Base-by-base conservation (phyloP, 2,888 invertebrate genomes). In the Clivina fossor region DNA sequence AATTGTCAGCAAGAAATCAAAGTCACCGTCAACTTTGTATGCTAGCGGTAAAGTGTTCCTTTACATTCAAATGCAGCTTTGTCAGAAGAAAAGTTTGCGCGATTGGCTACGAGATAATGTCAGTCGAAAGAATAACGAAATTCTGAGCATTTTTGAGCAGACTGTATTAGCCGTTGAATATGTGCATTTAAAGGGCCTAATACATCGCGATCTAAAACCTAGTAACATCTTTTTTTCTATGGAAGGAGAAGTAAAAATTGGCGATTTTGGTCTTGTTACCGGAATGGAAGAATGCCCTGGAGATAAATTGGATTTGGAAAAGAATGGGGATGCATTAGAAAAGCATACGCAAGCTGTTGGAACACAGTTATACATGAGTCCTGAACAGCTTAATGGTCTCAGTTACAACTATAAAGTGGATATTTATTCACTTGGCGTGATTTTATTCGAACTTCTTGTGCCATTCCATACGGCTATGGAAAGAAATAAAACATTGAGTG, bases 41-140 rank as follows among this genome's bases (percentile, higher is more conserved):
- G 16, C 43, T 3, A 18, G 37, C 2, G 47, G 47, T 22, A 55
- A 46, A 47, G 83, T 88, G 69, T 93, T 88, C 72, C 80, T 98
- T 11, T 97, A 93, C 71, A 98, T 98, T 71, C 97, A 98, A 77
- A 98, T 98, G 97, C 95, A 98, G 74, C 76, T 98, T 59, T 98
- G 97, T 67, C 83, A 84, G 49, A 84, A 86, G 66, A 87, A 92
- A 66, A 95, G 92, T 61, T 77, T 99, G 30, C 87, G 90, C 67
- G 93, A 96, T 66, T 98, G 97, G 98, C 77, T 98, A 28, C 75
- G 80, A 47, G 76, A 78, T 13, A 82, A 86, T 65, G 66, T 72
- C 1, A 70, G 75, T 0, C 71, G 86, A 24, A 67, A 72, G 2
- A 69, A 77, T 1, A 71, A 76, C 64, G 74, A 79, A 68, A 79